These are phyloP conservation scores for Stegodyphus dumicola DNA, from an alignment of 1,140 invertebrate genomes.

Conservation along the genomic window DNA sequence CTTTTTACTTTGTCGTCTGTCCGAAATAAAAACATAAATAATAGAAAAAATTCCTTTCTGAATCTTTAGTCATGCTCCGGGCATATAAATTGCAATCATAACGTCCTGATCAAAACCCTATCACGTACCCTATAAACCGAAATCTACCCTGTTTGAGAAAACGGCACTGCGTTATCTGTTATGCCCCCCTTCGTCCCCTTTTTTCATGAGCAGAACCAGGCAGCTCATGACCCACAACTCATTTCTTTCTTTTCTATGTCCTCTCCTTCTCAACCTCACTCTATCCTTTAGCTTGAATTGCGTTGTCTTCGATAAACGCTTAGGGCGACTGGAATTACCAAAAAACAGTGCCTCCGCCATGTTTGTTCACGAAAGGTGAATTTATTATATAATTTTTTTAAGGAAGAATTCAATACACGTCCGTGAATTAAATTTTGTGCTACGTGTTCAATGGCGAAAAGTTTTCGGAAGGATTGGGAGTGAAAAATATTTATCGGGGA, in stretches of 20 bases:
- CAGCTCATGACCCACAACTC: conserved; percentile 16
- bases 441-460: no score
- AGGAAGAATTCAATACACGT: not conserved
- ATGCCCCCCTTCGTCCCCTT: conserved; percentile 6
- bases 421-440: not conserved
- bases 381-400: not conserved
- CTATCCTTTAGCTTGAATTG: not conserved
- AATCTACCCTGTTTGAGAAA: conserved; percentile 40
- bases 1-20: no score
- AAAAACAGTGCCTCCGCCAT: conserved; percentile 3
- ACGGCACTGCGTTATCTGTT: conserved; percentile 24
- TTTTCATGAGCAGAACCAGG: not conserved
- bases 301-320: conserved; percentile 28
- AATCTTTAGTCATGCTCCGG: conserved; percentile 28
- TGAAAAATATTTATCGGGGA: no score
- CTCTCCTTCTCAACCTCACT: not conserved
- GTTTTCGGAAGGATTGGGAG: no score
- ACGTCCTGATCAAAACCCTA: conserved; percentile 50
- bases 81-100: conserved; percentile 57
- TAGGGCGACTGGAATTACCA: not conserved
- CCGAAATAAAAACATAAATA: no score
- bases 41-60: not conserved
- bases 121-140: conserved; percentile 54
- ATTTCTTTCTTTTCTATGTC: conserved; percentile 11
- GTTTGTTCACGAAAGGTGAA: not conserved